Conservation (phyloP, 2,888 invertebrate species). For the Nomada lathburiana region DNA sequence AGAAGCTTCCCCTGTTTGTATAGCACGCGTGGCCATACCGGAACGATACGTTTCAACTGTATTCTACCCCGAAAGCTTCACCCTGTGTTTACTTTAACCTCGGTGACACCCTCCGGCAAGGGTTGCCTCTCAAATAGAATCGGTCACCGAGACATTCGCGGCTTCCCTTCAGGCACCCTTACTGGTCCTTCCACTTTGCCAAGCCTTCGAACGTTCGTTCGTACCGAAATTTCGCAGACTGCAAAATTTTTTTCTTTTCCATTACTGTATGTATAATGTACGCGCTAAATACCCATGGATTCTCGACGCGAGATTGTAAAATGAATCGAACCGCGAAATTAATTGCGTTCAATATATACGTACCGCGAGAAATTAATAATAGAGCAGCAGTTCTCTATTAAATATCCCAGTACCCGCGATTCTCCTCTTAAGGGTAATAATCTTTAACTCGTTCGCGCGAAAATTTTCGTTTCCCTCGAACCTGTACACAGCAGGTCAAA, state of each 20-base stretch:
- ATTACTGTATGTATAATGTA: neutral
- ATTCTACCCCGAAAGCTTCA: slow-evolving; percentile 58
- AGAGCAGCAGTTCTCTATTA: too few relatives aligned
- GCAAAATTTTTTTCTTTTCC: slow-evolving; percentile 12
- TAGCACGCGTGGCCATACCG: slow-evolving; percentile 81
- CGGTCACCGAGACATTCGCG: slow-evolving; percentile 78
- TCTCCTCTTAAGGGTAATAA: too few relatives aligned
- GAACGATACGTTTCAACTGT: too few relatives aligned
- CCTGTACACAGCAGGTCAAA: too few relatives aligned
- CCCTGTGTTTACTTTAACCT: slow-evolving; percentile 79
- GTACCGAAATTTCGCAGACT: slow-evolving; percentile 60
- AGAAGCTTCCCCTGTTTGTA: slow-evolving; percentile 81
- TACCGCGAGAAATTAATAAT: too few relatives aligned
- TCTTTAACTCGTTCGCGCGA: too few relatives aligned
- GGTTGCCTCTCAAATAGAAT: slow-evolving; percentile 83
- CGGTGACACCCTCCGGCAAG: slow-evolving; percentile 75
- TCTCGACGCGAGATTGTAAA: too few relatives aligned
- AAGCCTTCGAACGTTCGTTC: slow-evolving; percentile 51
- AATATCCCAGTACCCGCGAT: too few relatives aligned
- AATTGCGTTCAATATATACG: too few relatives aligned
- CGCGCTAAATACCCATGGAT: too few relatives aligned
- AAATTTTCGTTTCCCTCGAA: too few relatives aligned
- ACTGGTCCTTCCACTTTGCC: slow-evolving; percentile 59
- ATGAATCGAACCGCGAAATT: too few relatives aligned
- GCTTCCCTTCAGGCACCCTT: slow-evolving; percentile 65